Percentiles rank a stretch among this genome's conserved stretches.
These are phyloP conservation scores for Drosophila nr. perissopoda DNA, from an alignment of 2,888 invertebrate species.

Conservation along the genomic window DNA sequence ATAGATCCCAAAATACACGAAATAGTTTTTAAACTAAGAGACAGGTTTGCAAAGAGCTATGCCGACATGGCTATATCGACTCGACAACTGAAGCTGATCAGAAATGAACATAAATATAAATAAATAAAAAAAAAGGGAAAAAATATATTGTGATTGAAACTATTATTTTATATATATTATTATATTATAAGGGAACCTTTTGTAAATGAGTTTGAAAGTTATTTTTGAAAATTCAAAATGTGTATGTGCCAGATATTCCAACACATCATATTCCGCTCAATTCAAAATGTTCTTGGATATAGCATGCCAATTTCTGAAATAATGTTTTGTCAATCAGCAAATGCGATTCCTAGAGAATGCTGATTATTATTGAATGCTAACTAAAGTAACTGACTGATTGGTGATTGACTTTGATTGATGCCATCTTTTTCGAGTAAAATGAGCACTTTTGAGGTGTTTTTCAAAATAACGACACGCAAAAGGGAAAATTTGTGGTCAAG, in stretches of 20 bases:
- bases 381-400: background rate
- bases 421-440: background rate
- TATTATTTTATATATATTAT: too few species aligned
- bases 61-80: background rate
- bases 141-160: background rate
- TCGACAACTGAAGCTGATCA: background rate
- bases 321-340: background rate
- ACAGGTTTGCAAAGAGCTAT: background rate
- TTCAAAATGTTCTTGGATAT: background rate
- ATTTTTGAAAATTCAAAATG: background rate
- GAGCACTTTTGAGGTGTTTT: background rate
- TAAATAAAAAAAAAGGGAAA: background rate
- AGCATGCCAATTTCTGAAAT: background rate
- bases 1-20: fast-evolving
- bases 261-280: background rate
- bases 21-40: background rate
- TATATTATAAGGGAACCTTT: background rate
- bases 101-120: background rate
- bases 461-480: background rate
- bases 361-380: background rate
- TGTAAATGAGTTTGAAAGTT: background rate
- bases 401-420: background rate
- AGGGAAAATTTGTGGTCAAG: background rate
- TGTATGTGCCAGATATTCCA: background rate
- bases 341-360: background rate